Percentiles rank a stretch among this genome's conserved stretches.
Evolutionary conservation across 2,888 invertebrate species (phyloP).

Genomic region (Kuschelorhynchus macadamiae): DNA sequence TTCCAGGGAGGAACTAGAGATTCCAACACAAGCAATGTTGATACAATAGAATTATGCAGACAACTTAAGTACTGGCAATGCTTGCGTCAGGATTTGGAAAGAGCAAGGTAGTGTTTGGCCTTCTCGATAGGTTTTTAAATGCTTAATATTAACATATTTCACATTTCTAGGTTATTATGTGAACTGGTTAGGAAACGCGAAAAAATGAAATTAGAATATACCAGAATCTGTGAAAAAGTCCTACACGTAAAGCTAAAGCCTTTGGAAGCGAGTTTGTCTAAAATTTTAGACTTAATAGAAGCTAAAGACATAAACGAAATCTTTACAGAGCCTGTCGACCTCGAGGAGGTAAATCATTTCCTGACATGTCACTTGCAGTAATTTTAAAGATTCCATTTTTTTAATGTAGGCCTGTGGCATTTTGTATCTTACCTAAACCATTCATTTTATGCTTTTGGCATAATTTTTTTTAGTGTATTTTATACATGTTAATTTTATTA

Average conservation of each 20-base stretch:
- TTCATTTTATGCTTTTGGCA: too few species aligned
- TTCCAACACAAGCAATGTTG: constrained; percentile 66
- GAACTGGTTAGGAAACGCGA: constrained; percentile 96
- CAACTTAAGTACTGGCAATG: constrained; percentile 95
- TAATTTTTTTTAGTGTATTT: too few species aligned
- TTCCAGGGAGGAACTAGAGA: constrained; percentile 61
- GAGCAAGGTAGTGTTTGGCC: constrained; percentile 81
- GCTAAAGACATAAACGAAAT: constrained; percentile 88
- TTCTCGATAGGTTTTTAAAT: too few species aligned
- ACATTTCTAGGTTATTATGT: constrained; percentile 85
- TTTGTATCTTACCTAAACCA: too few species aligned
- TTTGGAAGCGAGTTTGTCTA: constrained; percentile 82
- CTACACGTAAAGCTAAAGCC: constrained; percentile 87
- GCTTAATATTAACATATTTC: too few species aligned
- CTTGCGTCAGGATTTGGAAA: constrained; percentile 93
- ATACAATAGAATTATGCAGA: constrained; percentile 83
- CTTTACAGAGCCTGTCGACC: constrained; percentile 94
- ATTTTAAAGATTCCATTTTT: background rate
- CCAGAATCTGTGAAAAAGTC: constrained; percentile 85
- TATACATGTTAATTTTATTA: background rate
- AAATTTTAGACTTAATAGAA: constrained; percentile 83
- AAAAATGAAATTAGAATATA: constrained; percentile 90
- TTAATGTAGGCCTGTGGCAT: too few species aligned
- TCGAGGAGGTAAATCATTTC: constrained; percentile 78
- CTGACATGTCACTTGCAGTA: constrained; percentile 32